phyloP scores from a whole-genome alignment of 1,140 invertebrate genomes.

The Procambarus virginalis region DNA sequence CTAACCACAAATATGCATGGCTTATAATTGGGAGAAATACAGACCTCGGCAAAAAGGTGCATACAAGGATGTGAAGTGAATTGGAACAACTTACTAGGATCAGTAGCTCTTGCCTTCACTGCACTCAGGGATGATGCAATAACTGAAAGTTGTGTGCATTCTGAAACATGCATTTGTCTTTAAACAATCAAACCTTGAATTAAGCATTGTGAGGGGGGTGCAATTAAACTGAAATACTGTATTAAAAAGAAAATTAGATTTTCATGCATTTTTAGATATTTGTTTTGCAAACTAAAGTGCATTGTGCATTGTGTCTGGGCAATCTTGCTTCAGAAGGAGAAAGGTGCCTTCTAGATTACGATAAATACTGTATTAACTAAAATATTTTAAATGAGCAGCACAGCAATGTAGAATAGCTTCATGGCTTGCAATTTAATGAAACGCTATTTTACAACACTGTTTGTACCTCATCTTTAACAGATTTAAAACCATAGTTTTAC shows the following conservation, averaged over 20 bases:
- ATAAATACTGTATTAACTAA: too few relatives aligned
- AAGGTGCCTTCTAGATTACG: too few relatives aligned
- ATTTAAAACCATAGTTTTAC: too few relatives aligned
- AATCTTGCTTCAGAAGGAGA: too few relatives aligned
- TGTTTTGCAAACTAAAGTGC: too few relatives aligned
- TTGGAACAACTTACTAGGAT: neutral
- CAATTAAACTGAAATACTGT: neutral
- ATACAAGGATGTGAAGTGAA: neutral
- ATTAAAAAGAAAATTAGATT: neutral
- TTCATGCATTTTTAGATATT: neutral
- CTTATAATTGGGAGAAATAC: neutral
- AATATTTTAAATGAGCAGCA: too few relatives aligned
- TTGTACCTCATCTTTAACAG: too few relatives aligned
- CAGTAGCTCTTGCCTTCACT: neutral
- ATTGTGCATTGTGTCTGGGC: too few relatives aligned
- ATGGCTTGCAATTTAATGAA: too few relatives aligned
- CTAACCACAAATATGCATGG: neutral
- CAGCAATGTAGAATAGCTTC: too few relatives aligned
- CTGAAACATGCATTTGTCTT: constrained; percentile 31
- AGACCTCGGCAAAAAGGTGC: neutral
- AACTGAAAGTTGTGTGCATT: constrained; percentile 23
- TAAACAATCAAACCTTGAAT: neutral
- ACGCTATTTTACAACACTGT: too few relatives aligned
- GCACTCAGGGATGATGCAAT: neutral
- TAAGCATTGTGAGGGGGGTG: neutral